Conservation (phyloP, 2,888 invertebrate genomes). For the Argyresthia goedartella region DNA sequence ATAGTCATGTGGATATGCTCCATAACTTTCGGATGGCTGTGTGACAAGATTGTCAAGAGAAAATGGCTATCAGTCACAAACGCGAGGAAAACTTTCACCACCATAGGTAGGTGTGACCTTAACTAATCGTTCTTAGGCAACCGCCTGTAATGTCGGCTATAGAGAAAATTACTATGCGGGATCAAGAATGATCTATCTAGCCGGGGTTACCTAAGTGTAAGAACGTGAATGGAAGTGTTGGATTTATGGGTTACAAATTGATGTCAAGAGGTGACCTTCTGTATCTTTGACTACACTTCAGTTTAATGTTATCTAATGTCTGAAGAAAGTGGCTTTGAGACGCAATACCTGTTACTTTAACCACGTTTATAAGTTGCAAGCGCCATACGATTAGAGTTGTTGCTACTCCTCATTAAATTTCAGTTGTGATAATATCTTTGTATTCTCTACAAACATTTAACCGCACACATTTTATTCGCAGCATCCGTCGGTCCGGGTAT, state of each 20-base stretch:
- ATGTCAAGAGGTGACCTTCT: neutral
- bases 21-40: constrained; percentile 74
- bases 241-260: neutral
- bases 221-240: neutral
- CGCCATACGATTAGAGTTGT: no score
- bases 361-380: no score
- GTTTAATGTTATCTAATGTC: neutral
- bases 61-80: constrained; percentile 69
- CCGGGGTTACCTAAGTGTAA: no score
- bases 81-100: constrained; percentile 77
- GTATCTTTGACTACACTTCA: neutral
- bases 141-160: neutral
- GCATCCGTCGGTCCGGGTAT: constrained; percentile 77
- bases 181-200: neutral
- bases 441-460: neutral
- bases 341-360: no score
- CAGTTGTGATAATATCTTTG: no score
- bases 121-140: constrained; percentile 1
- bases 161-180: neutral
- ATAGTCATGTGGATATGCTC: constrained; percentile 77
- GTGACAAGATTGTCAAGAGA: constrained; percentile 76
- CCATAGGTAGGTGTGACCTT: constrained; percentile 65
- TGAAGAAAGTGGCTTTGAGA: neutral
- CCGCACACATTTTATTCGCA: constrained; percentile 22
- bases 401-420: no score